Evolutionary conservation across 1,140 invertebrate genomes (phyloP).

Genomic region (Steinernema khuongi): DNA sequence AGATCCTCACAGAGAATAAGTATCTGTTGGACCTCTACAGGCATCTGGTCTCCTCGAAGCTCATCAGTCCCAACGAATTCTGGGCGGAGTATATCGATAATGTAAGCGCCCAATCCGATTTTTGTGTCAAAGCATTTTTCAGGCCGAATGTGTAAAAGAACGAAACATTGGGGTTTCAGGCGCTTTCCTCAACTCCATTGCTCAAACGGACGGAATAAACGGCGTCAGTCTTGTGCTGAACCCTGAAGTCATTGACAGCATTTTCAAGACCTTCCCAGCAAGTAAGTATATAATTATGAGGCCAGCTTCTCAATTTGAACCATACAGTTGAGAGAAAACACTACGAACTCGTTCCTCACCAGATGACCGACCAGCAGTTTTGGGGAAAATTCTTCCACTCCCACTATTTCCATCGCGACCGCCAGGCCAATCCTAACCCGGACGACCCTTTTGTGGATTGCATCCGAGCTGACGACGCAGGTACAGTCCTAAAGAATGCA

Average conservation of each 20-base stretch:
- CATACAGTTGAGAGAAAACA: constrained; percentile 83
- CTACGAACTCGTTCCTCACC: constrained; percentile 86
- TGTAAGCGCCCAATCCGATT: constrained; percentile 7
- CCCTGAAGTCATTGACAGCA: constrained; percentile 89
- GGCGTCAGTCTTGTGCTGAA: constrained; percentile 94
- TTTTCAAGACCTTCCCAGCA: constrained; percentile 98
- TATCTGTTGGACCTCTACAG: constrained; percentile 73
- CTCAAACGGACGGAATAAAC: constrained; percentile 88
- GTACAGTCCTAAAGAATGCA: constrained; percentile 19
- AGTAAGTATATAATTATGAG: constrained; percentile 54
- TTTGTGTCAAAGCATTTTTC: neutral
- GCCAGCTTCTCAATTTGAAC: constrained; percentile 18
- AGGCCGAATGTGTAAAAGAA: constrained; percentile 65
- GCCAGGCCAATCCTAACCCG: constrained; percentile 37
- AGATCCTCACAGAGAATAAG: constrained; percentile 77
- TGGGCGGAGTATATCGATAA: constrained; percentile 41
- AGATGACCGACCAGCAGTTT: constrained; percentile 91
- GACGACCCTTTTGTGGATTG: constrained; percentile 46
- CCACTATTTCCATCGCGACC: constrained; percentile 95
- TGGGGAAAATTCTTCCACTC: constrained; percentile 99
- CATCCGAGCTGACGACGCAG: constrained; percentile 42
- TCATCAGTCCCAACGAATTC: constrained; percentile 53
- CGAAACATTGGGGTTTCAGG: constrained; percentile 79
- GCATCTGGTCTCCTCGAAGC: constrained; percentile 50
- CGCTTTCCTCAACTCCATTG: constrained; percentile 67